Base-by-base conservation (phyloP, 2,888 invertebrate species). In the Andrena praecox region DNA sequence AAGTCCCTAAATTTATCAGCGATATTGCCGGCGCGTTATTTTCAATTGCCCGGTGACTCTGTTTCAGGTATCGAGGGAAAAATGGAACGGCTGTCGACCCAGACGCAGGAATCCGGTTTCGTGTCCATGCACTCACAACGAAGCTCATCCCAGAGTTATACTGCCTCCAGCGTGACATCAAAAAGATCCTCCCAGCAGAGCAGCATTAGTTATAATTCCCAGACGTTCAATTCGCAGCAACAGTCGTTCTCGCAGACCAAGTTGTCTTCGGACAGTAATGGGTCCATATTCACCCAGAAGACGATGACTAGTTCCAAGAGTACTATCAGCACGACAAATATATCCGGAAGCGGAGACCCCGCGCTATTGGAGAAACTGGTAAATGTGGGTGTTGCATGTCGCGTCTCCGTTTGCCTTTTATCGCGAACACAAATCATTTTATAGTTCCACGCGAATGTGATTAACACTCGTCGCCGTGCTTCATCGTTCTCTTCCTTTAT, bases 171-270 rank as follows among this genome's bases (percentile, higher is more conserved):
- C 70, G 77, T 92, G 62, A 94, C 95, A 84, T 96, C 96, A 48
- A 96, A 96, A 87, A 94, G 96, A 80, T 95, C 95, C 77, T 96
- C 96, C 2, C 96, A 96, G 86, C 95, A 96, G 90, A 96, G 96
- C 90, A 94, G 94, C 84, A 92, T 94, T 68, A 95, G 95, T 87
- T 94, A 92, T 85, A 93, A 92, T 86, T 92, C 92, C 12, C 93
- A 93, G 83, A 89, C 91, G 70, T 93, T 92, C 77, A 92, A 87
- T 85, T 91, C 93, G 48, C 93, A 93, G 82, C 93, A 92, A 83
- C 91, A 93, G 82, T 90, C 91, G 60, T 87, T 89, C 33, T 91
- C 92, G 0, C 93, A 93, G 72, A 92, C 93, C 80, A 93, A 93
- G 86, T 69, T 93, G 10, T 86, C 90, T 6, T 86, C 89, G 62